Base-by-base conservation (phyloP, 2,113 vertebrate species). In the Nyctibius bracteatus region DNA sequence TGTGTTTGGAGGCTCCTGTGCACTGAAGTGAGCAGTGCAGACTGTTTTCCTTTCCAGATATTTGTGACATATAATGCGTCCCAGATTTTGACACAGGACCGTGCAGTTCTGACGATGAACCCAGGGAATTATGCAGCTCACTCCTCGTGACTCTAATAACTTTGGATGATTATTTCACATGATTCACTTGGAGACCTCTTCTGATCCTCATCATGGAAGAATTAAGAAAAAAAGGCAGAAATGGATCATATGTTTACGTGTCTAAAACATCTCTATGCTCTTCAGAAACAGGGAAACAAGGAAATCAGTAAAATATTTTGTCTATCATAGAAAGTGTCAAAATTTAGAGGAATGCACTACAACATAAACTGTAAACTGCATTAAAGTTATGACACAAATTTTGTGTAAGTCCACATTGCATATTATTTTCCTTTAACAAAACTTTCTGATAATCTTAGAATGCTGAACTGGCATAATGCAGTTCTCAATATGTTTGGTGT, bases 401-500 rank as follows among this genome's bases (percentile, higher is more conserved):
- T 84, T 74, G 27, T 86, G 5, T 37, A 88, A 96, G 70, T 35
- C 27, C 70, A 90, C 16, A 67, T 3, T 79, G 51, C 39, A 12
- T 37, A 93, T 93, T 79, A 85, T 95, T 95, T 79, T 65, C 47
- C 51, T 70, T 74, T 54, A 95, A 93, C 30, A 85, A 86, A 81
- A 62, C 37, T 74, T 95, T 86, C n/a, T 74, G 51, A 93, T 88
- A 96, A 81, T 47, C 51, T 91, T 70, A 92, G 44, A 74, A 70
- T 88, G 91, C 70, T 89, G 59, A 87, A 92, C 46, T 87, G 70
- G 73, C 71, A 86, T 72, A 95, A 66, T 30, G n/a, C 57, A 73
- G 43, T 22, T 71, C 28, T 86, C 95, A 97, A 66, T 88, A 23
- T 97, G 83, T 94, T 97, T 95, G 71, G 87, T 62, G 92, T 97